Base-by-base conservation (phyloP, 2,888 invertebrate genomes). In the Parasteatoda lunata region DNA sequence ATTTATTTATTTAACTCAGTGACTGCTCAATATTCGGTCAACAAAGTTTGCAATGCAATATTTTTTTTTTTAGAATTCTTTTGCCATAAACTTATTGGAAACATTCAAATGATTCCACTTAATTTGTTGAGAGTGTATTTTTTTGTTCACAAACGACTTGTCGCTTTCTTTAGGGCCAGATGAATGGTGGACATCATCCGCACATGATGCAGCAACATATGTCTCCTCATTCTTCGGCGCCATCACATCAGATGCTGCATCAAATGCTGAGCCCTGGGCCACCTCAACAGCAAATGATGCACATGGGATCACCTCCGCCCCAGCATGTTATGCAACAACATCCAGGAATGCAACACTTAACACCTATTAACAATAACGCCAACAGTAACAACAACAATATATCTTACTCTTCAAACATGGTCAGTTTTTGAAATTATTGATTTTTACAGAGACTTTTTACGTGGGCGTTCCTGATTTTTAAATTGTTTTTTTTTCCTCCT, bases 181-280 rank as follows among this genome's bases (percentile, higher is more conserved):
- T 88, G 88, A 72, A 77, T 9, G 84, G 81, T 7, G 82, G 68
- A 5, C 88, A 80, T 45, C 88, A 77, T 15, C 80, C 77, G 5
- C 84, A 80, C 66, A 80, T 84, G 84, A 45, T 71, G 52, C 66
- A 45, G 13, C 81, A 77, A 47, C 84, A 79, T 47, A 49, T 80
- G 15, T 68, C 78, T 11, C 79, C 75, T 5, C 79, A 84, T 13
- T 73, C 77, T 9, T 72, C 80, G 8, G 65, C 76, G 4, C 87
- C 82, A 11, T 77, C 87, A 15, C 87, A 80, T 75, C 88, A 88
- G 59, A 79, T 88, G 64, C 66, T 88, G 9, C 88, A 88, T 15
- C 88, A 88, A 49, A 87, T 87, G 87, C 83, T 88, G 1, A 78
- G 82, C 8, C 86, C 86, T 0, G 77, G 77, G 11, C 64, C 75